Percentiles rank a stretch among this genome's conserved stretches.
phyloP scores from a whole-genome alignment of 2,888 invertebrate species.

The Hoplodrina ambigua region DNA sequence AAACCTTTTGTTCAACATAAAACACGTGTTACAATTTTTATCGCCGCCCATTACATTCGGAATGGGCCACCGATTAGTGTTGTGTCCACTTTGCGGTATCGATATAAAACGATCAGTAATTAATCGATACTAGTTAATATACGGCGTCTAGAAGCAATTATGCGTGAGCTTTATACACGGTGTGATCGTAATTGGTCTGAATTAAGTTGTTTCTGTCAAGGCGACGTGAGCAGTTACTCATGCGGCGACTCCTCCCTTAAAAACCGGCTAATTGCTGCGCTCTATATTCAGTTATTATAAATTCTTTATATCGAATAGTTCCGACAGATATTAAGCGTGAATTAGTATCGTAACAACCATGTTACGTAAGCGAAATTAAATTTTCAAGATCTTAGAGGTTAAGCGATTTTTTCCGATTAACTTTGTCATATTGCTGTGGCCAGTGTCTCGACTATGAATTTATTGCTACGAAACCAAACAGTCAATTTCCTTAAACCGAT shows the following conservation, averaged over 20 bases:
- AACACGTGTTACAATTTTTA: slow-evolving; percentile 62
- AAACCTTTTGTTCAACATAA: slow-evolving; percentile 55
- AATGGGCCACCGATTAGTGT: slow-evolving; percentile 44
- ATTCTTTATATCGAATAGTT: slow-evolving; percentile 60
- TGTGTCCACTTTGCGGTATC: slow-evolving; percentile 48
- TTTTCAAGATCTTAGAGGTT: slow-evolving; percentile 71
- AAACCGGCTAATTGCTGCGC: slow-evolving; percentile 66
- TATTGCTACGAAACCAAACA: slow-evolving; percentile 55
- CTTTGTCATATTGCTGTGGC: slow-evolving; percentile 66
- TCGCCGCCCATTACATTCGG: slow-evolving; percentile 41
- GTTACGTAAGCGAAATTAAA: slow-evolving; percentile 68
- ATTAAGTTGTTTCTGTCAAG: slow-evolving; percentile 74
- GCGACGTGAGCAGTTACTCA: slow-evolving; percentile 64
- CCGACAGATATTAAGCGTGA: slow-evolving; percentile 20
- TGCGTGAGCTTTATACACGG: slow-evolving; percentile 53
- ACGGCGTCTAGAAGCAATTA: slow-evolving; percentile 55
- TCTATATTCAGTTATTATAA: slow-evolving; percentile 63
- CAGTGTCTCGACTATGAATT: slow-evolving; percentile 63
- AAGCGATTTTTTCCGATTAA: slow-evolving; percentile 73
- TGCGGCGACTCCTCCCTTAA: slow-evolving; percentile 62
- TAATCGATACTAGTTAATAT: slow-evolving; percentile 60
- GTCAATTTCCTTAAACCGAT: slow-evolving; percentile 50
- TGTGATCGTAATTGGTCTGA: slow-evolving; percentile 68
- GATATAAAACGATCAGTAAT: slow-evolving; percentile 58
- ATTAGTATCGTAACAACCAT: slow-evolving; percentile 64